Percentiles rank a stretch among this genome's conserved stretches.
Evolutionary conservation across 2,797 vertebrate species (phyloP).

Genomic region (Zalophus californianus): DNA sequence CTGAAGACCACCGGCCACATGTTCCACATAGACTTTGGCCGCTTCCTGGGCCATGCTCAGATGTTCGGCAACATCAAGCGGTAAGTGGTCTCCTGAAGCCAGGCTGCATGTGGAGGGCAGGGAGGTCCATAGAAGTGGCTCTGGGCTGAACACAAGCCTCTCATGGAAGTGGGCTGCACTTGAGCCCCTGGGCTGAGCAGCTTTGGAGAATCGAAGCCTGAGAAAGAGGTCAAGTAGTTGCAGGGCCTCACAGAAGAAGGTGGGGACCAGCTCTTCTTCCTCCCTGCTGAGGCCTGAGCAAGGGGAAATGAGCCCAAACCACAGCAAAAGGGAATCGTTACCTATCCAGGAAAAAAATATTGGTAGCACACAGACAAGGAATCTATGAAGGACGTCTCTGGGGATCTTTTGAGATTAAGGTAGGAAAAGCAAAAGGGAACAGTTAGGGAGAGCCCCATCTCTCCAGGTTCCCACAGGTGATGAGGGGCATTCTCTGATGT

Average conservation of each 20-base stretch:
- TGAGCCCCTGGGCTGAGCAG: not conserved
- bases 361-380: not conserved
- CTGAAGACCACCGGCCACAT: constrained; percentile 98
- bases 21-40: constrained; percentile 99
- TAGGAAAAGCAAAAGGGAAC: not conserved
- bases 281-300: not conserved
- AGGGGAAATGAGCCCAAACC: not conserved
- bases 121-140: not conserved
- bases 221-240: not conserved
- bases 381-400: not conserved
- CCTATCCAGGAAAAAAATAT: not conserved
- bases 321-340: not conserved
- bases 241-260: not conserved
- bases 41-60: constrained; percentile 98
- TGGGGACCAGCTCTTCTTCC: not conserved
- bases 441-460: not conserved
- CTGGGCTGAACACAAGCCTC: not conserved
- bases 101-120: not conserved
- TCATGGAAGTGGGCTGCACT: not conserved
- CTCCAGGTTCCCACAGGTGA: not conserved
- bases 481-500: not conserved
- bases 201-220: not conserved
- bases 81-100: constrained; percentile 84
- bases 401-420: not conserved
- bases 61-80: constrained; percentile 99